Evolutionary conservation across 2,797 vertebrate genomes (phyloP).

Genomic region (Notamacropus eugenii): DNA sequence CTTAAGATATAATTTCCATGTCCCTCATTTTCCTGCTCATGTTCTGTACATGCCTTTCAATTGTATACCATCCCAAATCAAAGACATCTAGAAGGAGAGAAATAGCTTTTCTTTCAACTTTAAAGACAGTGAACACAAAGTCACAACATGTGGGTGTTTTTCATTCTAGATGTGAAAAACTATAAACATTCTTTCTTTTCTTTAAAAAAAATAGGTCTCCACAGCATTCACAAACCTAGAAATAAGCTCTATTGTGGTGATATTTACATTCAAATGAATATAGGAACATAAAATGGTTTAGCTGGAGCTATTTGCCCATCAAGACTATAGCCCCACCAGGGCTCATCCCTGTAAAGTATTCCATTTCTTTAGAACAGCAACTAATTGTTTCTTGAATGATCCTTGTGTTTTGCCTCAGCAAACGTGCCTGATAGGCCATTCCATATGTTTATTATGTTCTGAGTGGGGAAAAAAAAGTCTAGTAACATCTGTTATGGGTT

Average conservation of each 20-base stretch:
- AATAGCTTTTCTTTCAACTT: conserved; percentile 28
- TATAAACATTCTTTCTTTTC: neutral
- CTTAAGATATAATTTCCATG: neutral
- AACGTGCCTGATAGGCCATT: conserved; percentile 82
- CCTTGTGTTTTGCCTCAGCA: conserved; percentile 84
- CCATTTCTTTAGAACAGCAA: conserved; percentile 82
- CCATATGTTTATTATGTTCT: conserved; percentile 86
- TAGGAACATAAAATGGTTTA: conserved; percentile 69
- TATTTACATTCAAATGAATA: conserved; percentile 80
- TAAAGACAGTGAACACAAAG: conserved; percentile 41
- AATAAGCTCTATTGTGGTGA: conserved; percentile 53
- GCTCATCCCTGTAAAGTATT: conserved; percentile 84
- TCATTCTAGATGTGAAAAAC: neutral
- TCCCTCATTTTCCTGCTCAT: neutral
- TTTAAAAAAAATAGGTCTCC: neutral
- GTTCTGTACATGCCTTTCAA: neutral
- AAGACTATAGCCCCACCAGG: conserved; percentile 81
- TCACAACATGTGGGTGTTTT: conserved; percentile 10
- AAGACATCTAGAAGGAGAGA: conserved; percentile 17
- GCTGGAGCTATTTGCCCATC: conserved; percentile 76
- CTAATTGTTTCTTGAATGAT: conserved; percentile 84
- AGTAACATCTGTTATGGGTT: conserved; percentile 83
- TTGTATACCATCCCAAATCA: neutral
- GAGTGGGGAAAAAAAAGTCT: conserved; percentile 73
- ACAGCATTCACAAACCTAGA: neutral